Base-by-base conservation (phyloP, 1,140 invertebrate genomes). In the Zaprionus kolodkinae region DNA sequence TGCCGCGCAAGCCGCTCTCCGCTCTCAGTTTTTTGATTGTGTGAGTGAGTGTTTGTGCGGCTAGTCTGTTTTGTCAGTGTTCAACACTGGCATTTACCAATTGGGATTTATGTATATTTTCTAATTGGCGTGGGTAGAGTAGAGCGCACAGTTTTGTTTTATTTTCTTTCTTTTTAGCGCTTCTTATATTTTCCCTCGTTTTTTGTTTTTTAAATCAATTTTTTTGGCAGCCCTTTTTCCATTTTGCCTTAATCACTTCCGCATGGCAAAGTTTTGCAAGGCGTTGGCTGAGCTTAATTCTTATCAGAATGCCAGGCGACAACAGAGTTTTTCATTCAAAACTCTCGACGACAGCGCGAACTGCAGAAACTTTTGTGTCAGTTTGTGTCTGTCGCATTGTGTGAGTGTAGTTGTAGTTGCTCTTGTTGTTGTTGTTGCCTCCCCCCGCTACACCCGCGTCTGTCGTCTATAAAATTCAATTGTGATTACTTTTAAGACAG, bases 1-100 rank as follows among this genome's bases (percentile, higher is more conserved):
- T 61, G 71, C 27, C 61, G 74, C 84, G 62, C 81, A 89, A 88
- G 84, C 87, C 84, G 85, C 85, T 88, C 84, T 84, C 72, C 27
- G 30, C 69, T 76, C 82, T 86, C 84, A 76, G 66, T 76, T 82
- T 57, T 68, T 76, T 35, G 65, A 79, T 86, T 72, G 65, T 76
- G 17, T 79, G 76, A 65, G 67, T 13, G 69, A 17, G 72, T 72
- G 35, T 74, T 38, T 43, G 59, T 55, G 59, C 63, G 65, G 56
- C 72, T 50, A 56, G 43, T 27, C 35, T 59, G 72, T 65, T 65
- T 65, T 30, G 36, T 50, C 62, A 77, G 78, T 84, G 65, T 85
- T 78, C 81, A 71, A 77, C 75, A 83, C 72, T 75, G 72, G 73
- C 68, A 57, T 27, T 57, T 64, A 56, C 71, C 52, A 81, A 69